Conservation (phyloP, 2,113 vertebrate species). For the Narcine bancroftii region DNA sequence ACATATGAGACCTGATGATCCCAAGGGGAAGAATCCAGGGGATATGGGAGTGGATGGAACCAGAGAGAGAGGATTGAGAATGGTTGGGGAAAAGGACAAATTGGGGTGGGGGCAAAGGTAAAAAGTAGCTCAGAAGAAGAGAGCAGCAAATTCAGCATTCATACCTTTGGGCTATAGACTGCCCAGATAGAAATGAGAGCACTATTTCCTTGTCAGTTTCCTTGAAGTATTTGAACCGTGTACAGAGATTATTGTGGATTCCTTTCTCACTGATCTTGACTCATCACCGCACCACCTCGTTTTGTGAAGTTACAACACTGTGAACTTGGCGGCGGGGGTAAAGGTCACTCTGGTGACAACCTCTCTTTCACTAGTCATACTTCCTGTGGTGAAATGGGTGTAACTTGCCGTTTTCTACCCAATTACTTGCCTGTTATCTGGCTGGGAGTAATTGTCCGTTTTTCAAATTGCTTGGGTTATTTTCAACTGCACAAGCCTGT, state of each 20-base stretch:
- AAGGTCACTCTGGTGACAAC: not conserved
- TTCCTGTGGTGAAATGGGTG: not conserved
- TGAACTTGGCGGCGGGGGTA: too few species aligned
- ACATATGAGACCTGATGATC: too few species aligned
- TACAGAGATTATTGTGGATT: not conserved
- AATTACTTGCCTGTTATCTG: not conserved
- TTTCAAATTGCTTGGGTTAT: not conserved
- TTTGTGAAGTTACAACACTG: not conserved
- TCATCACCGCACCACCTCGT: not conserved
- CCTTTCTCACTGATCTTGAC: not conserved
- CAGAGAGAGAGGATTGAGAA: too few species aligned
- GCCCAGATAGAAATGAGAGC: too few species aligned
- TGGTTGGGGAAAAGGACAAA: too few species aligned
- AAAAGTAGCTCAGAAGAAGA: too few species aligned
- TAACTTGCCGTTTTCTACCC: not conserved
- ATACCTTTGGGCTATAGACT: too few species aligned
- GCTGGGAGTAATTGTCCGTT: not conserved
- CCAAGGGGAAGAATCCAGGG: too few species aligned
- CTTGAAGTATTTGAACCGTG: not conserved
- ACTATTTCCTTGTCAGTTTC: not conserved
- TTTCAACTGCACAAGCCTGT: not conserved
- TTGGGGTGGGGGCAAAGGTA: too few species aligned
- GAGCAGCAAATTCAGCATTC: too few species aligned
- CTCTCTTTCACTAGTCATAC: not conserved
- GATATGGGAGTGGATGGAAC: too few species aligned